Base-by-base conservation (phyloP, 2,113 vertebrate species). In the Actinemys pallida region DNA sequence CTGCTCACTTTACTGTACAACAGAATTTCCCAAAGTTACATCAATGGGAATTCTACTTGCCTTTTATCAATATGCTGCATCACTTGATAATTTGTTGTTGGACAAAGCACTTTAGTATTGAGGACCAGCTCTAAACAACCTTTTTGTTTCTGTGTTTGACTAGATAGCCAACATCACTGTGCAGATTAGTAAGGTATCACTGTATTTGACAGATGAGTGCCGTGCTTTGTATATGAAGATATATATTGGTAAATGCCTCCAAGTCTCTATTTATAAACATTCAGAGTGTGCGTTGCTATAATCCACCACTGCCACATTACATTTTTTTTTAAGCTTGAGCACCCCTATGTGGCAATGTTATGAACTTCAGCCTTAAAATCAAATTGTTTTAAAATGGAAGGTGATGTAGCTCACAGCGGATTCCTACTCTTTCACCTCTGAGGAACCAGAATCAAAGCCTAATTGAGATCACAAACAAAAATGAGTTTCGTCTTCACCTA, bases 311-410 rank as follows among this genome's bases (percentile, higher is more conserved):
- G 2, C 10, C 1, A 2, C 20, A 78, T 47, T 10, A 20, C 42
- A 22, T 19, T 5, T 45, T 65, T 65, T 75, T 27, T 59, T 35
- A 12, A 42, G 1, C 78, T 72, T 84, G 3, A 96, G 96, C 95
- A 81, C 97, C 97, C 92, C 96, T 78, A 20, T 2, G 16, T 94
- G 97, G 97, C 81, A 22, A 45, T 17, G 29, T 5, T 6, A 39
- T 84, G 49, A 94, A 90, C 16, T 65, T 8, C 10, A 24, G 76
- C 69, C 65, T 16, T 20, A 83, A 80, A 65, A 50, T 0, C 86
- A 6, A 2, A 10, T 6, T 5, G 53, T 31, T 92, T 47, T 93
- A 86, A 97, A 93, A 97, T 95, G 96, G 96, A 96, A 81, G 90
- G 62, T 19, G 9, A 2, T 0, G 2, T 0, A 47, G 47, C 88